Conservation (phyloP, 1,140 invertebrate species). For the Heterodera carotae region DNA sequence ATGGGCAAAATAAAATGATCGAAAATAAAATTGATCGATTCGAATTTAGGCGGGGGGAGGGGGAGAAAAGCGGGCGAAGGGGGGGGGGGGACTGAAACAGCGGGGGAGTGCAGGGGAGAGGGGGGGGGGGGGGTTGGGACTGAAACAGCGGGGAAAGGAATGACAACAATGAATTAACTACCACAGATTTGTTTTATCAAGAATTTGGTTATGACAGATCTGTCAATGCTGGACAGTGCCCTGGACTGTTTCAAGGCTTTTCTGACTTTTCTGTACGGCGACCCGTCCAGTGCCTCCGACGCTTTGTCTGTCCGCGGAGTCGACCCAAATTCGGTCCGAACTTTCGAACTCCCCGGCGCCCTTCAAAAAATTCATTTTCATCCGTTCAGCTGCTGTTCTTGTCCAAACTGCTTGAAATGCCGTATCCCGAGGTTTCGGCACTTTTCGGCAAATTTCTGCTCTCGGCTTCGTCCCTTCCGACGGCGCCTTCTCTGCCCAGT, state of each 20-base stretch:
- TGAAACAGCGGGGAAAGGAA: too few relatives aligned
- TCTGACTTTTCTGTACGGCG: constrained; percentile 49
- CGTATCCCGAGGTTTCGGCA: constrained; percentile 37
- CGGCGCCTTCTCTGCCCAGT: background rate
- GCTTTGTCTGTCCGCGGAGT: background rate
- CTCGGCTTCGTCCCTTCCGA: background rate
- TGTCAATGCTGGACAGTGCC: constrained; percentile 43
- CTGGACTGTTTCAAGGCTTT: constrained; percentile 46
- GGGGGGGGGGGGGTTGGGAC: too few relatives aligned
- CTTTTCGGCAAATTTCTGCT: constrained; percentile 14
- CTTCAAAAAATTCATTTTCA: too few relatives aligned
- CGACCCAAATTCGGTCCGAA: background rate
- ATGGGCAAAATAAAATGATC: background rate
- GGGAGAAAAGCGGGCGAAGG: too few relatives aligned
- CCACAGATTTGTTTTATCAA: too few relatives aligned
- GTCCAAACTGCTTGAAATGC: constrained; percentile 43
- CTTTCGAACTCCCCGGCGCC: background rate
- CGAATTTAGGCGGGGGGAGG: background rate
- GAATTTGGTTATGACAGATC: too few relatives aligned
- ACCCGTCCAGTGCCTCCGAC: constrained; percentile 28
- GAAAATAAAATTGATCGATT: background rate
- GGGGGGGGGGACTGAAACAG: too few relatives aligned
- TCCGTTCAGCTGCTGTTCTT: constrained; percentile 48
- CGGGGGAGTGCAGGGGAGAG: too few relatives aligned
- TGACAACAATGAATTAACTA: background rate